Conservation (phyloP, 2,797 vertebrate genomes). For the Trachops cirrhosus region DNA sequence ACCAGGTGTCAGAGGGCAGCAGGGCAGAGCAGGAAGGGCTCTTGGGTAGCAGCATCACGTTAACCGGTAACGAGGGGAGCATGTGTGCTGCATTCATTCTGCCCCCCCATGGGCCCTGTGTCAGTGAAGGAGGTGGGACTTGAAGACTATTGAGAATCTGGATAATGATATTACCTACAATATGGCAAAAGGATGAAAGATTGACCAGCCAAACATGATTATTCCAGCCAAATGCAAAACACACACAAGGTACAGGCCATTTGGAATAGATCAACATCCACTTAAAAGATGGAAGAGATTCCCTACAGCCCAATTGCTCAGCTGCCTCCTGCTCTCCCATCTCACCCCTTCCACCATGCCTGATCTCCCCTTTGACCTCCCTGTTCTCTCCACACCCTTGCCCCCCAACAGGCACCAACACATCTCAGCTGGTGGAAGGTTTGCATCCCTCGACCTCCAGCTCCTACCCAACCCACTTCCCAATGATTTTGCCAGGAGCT, state of each 20-base stretch:
- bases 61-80: not conserved
- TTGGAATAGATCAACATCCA: not conserved
- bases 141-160: not conserved
- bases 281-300: not conserved
- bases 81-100: not conserved
- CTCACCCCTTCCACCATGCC: not conserved
- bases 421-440: constrained; percentile 34
- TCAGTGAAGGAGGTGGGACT: not conserved
- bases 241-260: not conserved
- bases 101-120: not conserved
- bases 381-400: not conserved
- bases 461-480: constrained; percentile 48
- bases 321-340: not conserved
- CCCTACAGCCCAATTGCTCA: not conserved
- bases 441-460: not conserved
- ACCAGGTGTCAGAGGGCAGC: not conserved
- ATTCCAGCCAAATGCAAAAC: not conserved
- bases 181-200: not conserved
- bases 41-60: not conserved
- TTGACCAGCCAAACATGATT: not conserved
- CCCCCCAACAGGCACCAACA: constrained; percentile 16
- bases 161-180: not conserved
- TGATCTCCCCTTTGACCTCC: not conserved
- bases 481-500: not conserved
- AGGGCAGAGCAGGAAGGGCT: not conserved